These are phyloP conservation scores for Achlya flavicornis DNA, from an alignment of 2,888 invertebrate species.

Conservation along the genomic window DNA sequence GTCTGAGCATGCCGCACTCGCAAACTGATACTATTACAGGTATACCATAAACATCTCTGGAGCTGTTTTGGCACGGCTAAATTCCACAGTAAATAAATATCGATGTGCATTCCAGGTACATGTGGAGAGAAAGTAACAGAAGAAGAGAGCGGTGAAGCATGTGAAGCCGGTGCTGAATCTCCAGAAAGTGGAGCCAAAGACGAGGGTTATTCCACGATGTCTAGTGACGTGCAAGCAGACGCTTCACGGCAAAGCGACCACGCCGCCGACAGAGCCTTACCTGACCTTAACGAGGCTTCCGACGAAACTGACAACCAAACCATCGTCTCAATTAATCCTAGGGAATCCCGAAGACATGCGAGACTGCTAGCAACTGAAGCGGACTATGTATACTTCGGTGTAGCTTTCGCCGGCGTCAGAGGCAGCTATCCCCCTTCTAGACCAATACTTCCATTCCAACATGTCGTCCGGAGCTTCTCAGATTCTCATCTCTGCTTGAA, in stretches of 20 bases:
- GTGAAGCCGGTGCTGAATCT: constrained; percentile 88
- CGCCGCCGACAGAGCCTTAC: constrained; percentile 83
- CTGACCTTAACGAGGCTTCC: constrained; percentile 89
- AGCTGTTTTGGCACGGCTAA: too few species aligned
- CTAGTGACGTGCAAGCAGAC: constrained; percentile 91
- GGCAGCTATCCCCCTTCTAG: constrained; percentile 89
- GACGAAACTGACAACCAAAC: constrained; percentile 87
- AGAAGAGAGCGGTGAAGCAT: constrained; percentile 81
- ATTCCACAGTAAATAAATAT: too few species aligned
- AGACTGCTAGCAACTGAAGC: constrained; percentile 84
- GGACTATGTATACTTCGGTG: constrained; percentile 87
- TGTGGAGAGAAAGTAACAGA: constrained; percentile 67
- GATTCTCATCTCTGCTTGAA: constrained; percentile 90
- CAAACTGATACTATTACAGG: constrained; percentile 61
- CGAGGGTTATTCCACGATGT: constrained; percentile 93
- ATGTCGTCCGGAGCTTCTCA: constrained; percentile 89
- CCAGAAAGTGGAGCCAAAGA: constrained; percentile 91
- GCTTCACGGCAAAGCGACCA: constrained; percentile 85
- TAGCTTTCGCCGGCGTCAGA: constrained; percentile 85
- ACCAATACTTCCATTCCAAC: constrained; percentile 88
- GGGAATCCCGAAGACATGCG: constrained; percentile 80
- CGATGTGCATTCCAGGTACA: constrained; percentile 50
- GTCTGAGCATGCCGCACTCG: constrained; percentile 86
- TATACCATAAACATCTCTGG: constrained; percentile 22
- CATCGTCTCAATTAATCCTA: constrained; percentile 77